phyloP scores from a whole-genome alignment of 23 tunicate genomes.

The Aplidium turbinatum region DNA sequence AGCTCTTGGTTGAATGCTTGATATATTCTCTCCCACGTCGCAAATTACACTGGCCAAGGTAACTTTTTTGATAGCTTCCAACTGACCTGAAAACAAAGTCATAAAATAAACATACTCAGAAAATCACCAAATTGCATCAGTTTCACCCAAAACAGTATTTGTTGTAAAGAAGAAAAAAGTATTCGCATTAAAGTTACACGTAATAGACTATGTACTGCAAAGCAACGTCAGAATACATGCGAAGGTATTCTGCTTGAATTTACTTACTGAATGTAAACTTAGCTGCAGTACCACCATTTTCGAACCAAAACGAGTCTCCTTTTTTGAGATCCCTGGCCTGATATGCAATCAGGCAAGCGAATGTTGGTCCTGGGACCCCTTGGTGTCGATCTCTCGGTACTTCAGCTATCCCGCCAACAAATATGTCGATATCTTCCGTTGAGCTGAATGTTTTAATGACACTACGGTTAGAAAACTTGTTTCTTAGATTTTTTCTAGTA shows the following conservation, averaged over 20 bases:
- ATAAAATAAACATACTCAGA: too few relatives aligned
- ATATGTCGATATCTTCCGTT: constrained; percentile 82
- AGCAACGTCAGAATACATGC: too few relatives aligned
- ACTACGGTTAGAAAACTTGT: too few relatives aligned
- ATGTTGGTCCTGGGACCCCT: constrained; percentile 73
- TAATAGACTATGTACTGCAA: too few relatives aligned
- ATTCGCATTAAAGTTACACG: too few relatives aligned
- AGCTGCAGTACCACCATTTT: constrained; percentile 65
- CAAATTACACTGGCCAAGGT: constrained; percentile 46
- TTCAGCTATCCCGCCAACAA: constrained; percentile 77
- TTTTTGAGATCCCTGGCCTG: constrained; percentile 76
- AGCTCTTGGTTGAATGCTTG: constrained; percentile 65
- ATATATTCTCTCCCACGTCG: constrained; percentile 38
- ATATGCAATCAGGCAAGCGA: constrained; percentile 70
- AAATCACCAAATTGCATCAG: too few relatives aligned
- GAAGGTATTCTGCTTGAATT: too few relatives aligned
- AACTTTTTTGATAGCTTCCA: constrained; percentile 39
- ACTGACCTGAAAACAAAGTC: constrained; percentile 44
- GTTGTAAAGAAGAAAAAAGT: too few relatives aligned
- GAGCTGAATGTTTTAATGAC: constrained; percentile 47
- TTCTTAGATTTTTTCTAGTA: too few relatives aligned
- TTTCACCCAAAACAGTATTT: too few relatives aligned
- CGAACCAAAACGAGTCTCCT: constrained; percentile 84
- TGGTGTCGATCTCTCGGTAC: constrained; percentile 25
- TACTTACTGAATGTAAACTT: constrained; percentile 58